Conservation (phyloP, 1,140 invertebrate genomes). For the Limonius californicus region DNA sequence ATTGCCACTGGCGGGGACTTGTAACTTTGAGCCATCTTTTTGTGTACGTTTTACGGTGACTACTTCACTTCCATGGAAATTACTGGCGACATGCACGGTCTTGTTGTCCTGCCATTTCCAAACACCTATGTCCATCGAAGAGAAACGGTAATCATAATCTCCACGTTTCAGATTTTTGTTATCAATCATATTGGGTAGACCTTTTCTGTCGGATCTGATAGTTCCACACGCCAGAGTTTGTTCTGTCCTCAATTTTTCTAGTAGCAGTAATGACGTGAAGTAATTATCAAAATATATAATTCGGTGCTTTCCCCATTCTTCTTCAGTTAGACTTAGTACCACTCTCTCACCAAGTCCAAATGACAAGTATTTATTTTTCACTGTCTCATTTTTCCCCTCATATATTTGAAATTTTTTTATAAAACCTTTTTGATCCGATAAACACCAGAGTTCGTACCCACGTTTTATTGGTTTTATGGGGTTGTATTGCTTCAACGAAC, state of each 20-base stretch:
- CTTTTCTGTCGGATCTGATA: constrained; percentile 41
- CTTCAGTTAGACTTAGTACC: constrained; percentile 21
- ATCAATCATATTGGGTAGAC: constrained; percentile 32
- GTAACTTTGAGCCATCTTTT: constrained; percentile 31
- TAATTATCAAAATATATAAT: constrained; percentile 47
- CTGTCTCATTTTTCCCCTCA: constrained; percentile 35
- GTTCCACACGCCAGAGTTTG: constrained; percentile 44
- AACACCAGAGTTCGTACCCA: no score
- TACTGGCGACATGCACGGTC: constrained; percentile 43
- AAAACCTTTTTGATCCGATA: no score
- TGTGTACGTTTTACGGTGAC: constrained; percentile 33
- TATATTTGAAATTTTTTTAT: constrained; percentile 47
- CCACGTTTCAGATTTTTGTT: constrained; percentile 42
- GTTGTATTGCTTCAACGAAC: no score
- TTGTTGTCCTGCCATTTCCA: constrained; percentile 47
- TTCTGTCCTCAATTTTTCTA: constrained; percentile 41
- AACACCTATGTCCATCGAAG: constrained; percentile 35
- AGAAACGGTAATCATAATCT: constrained; percentile 38
- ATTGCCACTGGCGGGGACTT: constrained; percentile 35
- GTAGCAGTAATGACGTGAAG: constrained; percentile 43
- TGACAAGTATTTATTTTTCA: constrained; percentile 27
- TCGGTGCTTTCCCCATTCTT: constrained; percentile 35
- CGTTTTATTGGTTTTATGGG: no score
- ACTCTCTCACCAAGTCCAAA: constrained; percentile 34
- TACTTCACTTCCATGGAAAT: constrained; percentile 43